These are phyloP conservation scores for Serranus cabrilla DNA, from an alignment of 2,797 vertebrate species.

Conservation along the genomic window DNA sequence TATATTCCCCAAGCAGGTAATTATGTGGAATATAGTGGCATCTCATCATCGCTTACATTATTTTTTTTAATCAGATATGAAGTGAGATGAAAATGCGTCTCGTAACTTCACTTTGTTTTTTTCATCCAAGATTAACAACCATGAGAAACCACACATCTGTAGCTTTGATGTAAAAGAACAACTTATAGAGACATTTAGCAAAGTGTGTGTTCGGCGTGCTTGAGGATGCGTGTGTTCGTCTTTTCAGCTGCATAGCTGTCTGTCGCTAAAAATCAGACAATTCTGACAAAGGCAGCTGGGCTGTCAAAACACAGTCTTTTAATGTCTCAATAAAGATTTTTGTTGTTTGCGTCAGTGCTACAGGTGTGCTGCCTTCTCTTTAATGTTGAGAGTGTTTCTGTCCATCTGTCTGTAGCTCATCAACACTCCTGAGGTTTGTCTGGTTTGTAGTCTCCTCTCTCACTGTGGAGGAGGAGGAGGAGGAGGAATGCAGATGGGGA, in stretches of 20 bases:
- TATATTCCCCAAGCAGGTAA: constrained; percentile 34
- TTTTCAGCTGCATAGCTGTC: constrained; percentile 42
- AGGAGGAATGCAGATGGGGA: constrained; percentile 24
- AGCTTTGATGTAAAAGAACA: background rate
- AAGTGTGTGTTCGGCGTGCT: constrained; percentile 10
- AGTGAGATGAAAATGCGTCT: background rate
- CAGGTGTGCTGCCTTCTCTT: constrained; percentile 56
- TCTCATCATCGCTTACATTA: background rate
- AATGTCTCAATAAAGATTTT: constrained; percentile 56
- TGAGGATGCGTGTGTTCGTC: background rate
- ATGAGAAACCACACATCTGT: constrained; percentile 5
- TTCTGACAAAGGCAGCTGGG: constrained; percentile 45
- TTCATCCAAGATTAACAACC: background rate
- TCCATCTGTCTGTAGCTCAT: constrained; percentile 56
- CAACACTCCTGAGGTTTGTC: constrained; percentile 9
- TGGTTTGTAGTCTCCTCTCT: constrained; percentile 34
- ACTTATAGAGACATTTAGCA: background rate
- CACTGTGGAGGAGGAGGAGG: constrained; percentile 7
- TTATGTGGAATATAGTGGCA: constrained; percentile 18
- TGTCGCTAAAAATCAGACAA: constrained; percentile 36
- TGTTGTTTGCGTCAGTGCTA: constrained; percentile 39
- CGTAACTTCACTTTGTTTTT: background rate
- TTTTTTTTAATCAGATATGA: constrained; percentile 5
- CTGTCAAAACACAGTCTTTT: constrained; percentile 57
- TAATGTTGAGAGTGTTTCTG: constrained; percentile 26